These are phyloP conservation scores for Leptinotarsa juncta DNA, from an alignment of 2,888 invertebrate species.

Conservation along the genomic window DNA sequence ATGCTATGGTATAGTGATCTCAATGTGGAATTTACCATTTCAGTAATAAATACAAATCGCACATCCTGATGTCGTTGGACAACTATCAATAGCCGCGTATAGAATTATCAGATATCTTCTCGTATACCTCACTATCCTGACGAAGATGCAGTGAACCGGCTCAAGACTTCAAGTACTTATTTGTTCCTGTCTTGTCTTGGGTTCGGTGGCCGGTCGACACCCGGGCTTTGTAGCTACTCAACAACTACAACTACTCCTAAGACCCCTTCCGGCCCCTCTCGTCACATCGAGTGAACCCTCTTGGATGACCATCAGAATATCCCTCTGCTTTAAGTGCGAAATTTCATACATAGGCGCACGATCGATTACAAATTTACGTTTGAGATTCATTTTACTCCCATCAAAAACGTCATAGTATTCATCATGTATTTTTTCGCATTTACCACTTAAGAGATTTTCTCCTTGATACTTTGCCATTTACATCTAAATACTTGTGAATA, in stretches of 20 bases:
- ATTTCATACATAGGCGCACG: neutral
- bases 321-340: conserved; percentile 10
- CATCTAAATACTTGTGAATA: too few relatives aligned
- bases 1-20: too few relatives aligned
- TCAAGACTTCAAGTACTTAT: conserved; percentile 51
- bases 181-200: conserved; percentile 39
- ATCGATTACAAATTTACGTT: neutral
- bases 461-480: too few relatives aligned
- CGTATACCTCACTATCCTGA: neutral
- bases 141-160: conserved; percentile 16
- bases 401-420: neutral
- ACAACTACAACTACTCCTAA: conserved; percentile 38
- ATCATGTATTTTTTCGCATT: too few relatives aligned
- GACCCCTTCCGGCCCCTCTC: conserved; percentile 48
- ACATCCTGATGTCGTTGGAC: too few relatives aligned
- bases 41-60: too few relatives aligned
- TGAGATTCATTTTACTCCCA: neutral
- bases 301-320: conserved; percentile 14
- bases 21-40: too few relatives aligned
- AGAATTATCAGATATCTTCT: neutral
- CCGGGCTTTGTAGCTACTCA: conserved; percentile 51
- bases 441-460: too few relatives aligned
- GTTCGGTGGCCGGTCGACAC: conserved; percentile 64
- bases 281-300: neutral
- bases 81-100: neutral